These are phyloP conservation scores for Chionoecetes opilio DNA, from an alignment of 1,140 invertebrate genomes.

Conservation along the genomic window DNA sequence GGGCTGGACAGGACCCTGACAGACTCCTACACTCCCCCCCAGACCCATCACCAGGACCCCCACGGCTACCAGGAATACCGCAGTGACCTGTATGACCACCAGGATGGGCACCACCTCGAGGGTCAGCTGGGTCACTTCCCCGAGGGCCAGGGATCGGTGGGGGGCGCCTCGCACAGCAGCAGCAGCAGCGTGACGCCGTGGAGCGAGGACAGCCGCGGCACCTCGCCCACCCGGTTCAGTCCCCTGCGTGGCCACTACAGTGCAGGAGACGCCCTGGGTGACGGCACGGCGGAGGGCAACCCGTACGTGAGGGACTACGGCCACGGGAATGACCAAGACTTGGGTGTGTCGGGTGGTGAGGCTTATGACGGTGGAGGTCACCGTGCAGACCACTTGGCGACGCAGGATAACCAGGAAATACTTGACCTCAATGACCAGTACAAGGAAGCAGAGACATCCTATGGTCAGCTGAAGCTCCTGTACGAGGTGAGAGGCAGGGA, in stretches of 20 bases:
- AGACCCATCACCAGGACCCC: not conserved
- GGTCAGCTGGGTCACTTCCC: not conserved
- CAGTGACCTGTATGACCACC: not conserved
- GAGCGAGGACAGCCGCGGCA: slow-evolving; percentile 73
- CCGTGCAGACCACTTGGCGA: slow-evolving; percentile 49
- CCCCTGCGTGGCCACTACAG: slow-evolving; percentile 56
- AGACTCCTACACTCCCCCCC: not conserved
- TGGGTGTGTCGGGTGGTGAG: not conserved
- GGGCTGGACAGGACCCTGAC: no score
- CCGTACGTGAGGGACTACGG: not conserved
- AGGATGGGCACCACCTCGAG: not conserved
- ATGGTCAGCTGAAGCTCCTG: slow-evolving; percentile 75
- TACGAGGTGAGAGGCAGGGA: slow-evolving; percentile 77
- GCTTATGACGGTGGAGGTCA: not conserved
- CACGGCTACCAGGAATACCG: not conserved
- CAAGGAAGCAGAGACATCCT: slow-evolving; percentile 60
- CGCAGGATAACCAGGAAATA: not conserved
- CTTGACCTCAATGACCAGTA: slow-evolving; percentile 44
- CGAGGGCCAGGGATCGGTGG: not conserved
- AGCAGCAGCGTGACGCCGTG: slow-evolving; percentile 57
- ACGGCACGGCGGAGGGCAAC: not conserved
- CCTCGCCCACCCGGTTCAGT: not conserved
- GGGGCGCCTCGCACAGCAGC: not conserved
- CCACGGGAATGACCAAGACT: not conserved
- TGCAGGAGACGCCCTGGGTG: not conserved